A percentile compares a stretch with the other conserved stretches of the same genome.
Conservation (phyloP, 2,888 invertebrate species). For the Tigriopus californicus region DNA sequence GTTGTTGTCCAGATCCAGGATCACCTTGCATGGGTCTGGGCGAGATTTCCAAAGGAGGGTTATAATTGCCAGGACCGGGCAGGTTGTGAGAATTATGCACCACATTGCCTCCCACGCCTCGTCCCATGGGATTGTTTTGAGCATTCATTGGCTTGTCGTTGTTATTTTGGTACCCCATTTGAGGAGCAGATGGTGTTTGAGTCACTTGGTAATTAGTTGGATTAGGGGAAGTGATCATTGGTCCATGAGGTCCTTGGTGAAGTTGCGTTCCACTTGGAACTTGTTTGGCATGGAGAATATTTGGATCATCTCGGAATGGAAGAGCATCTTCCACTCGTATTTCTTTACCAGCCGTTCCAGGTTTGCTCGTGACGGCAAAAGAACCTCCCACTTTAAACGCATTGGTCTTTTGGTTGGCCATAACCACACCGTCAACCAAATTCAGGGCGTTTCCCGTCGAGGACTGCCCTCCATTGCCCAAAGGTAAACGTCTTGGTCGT, state of each 20-base stretch:
- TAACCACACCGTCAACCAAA: too few relatives aligned
- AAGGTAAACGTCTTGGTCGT: too few relatives aligned
- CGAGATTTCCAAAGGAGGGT: constrained; percentile 5
- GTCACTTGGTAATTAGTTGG: neutral
- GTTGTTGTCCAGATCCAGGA: constrained; percentile 11
- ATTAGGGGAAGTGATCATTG: constrained; percentile 3
- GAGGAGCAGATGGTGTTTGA: constrained; percentile 4
- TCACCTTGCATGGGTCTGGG: neutral
- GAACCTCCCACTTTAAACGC: too few relatives aligned
- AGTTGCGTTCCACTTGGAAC: neutral
- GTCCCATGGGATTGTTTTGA: too few relatives aligned
- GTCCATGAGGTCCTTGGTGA: constrained; percentile 8
- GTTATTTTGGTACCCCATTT: neutral
- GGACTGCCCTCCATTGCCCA: too few relatives aligned
- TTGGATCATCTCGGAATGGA: neutral
- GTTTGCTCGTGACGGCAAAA: too few relatives aligned
- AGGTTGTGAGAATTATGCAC: neutral
- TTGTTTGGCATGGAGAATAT: constrained; percentile 1
- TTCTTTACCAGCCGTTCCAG: too few relatives aligned
- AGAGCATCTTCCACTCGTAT: neutral
- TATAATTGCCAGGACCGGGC: constrained; percentile 7
- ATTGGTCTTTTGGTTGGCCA: too few relatives aligned
- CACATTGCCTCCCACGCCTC: neutral
- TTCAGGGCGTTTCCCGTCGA: too few relatives aligned
- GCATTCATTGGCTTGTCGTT: too few relatives aligned